These are phyloP conservation scores for Drosophila limbata DNA, from an alignment of 2,888 invertebrate species.

Conservation along the genomic window DNA sequence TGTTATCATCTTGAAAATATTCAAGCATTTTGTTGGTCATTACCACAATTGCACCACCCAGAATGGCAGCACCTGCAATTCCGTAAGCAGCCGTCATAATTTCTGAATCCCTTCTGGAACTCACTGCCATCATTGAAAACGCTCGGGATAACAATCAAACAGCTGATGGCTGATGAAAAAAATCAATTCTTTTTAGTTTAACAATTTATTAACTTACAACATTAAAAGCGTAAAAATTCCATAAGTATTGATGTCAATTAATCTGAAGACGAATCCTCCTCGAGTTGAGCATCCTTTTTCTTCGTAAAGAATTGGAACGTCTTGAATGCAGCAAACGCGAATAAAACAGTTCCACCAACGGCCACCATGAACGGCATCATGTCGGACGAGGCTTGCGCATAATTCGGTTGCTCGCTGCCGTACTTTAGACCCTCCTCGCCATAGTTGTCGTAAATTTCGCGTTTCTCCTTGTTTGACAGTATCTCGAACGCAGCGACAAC, in stretches of 20 bases:
- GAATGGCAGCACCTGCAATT: background rate
- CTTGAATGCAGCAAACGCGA: conserved; percentile 67
- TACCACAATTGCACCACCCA: background rate
- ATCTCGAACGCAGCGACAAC: conserved; percentile 64
- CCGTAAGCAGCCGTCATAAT: background rate
- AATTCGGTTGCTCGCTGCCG: conserved; percentile 12
- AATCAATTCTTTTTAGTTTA: background rate
- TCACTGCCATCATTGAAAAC: conserved; percentile 2
- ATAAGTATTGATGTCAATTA: conserved; percentile 5
- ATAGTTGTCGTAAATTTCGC: conserved; percentile 51
- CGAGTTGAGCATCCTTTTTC: conserved; percentile 44
- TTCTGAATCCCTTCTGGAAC: conserved; percentile 6
- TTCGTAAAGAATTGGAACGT: conserved; percentile 63
- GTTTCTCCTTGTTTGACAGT: conserved; percentile 62
- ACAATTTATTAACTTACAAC: conserved; percentile 1
- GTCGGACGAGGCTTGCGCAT: conserved; percentile 51
- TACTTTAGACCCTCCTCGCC: conserved; percentile 62
- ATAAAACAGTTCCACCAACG: conserved; percentile 65
- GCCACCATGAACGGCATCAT: conserved; percentile 67
- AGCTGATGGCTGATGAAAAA: background rate
- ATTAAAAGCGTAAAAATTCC: background rate
- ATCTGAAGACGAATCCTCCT: conserved; percentile 51
- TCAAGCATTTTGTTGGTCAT: background rate
- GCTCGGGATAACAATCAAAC: background rate
- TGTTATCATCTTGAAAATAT: background rate